Percentiles rank a stretch among this genome's conserved stretches.
Conservation (phyloP, 37 sponge, comb jelly and placozoan genomes). For the Spongia lamella region DNA sequence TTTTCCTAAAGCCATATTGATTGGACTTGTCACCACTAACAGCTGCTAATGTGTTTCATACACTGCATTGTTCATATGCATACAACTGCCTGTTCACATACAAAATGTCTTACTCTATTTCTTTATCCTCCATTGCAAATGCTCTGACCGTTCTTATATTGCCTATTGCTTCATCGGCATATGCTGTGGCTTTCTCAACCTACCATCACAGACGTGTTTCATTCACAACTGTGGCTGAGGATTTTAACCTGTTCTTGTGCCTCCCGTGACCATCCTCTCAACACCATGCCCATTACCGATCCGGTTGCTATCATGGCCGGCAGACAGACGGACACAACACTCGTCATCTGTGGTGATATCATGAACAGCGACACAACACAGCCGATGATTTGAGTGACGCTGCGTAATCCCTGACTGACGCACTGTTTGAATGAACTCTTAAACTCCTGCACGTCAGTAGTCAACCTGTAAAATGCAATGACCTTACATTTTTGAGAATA, state of each 20-base stretch:
- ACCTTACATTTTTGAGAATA: too few relatives aligned
- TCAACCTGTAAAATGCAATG: slow-evolving; percentile 65
- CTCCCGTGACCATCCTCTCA: slow-evolving; percentile 77
- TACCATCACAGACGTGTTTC: slow-evolving; percentile 5
- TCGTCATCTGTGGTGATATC: slow-evolving; percentile 87
- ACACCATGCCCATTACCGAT: slow-evolving; percentile 56
- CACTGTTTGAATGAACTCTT: slow-evolving; percentile 93
- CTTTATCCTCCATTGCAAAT: slow-evolving; percentile 89
- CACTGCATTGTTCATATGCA: not conserved
- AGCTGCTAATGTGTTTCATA: too few relatives aligned
- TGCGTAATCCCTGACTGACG: slow-evolving; percentile 74
- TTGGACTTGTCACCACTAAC: too few relatives aligned
- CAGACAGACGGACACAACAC: slow-evolving; percentile 54
- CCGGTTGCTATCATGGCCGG: slow-evolving; percentile 79
- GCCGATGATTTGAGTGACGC: slow-evolving; percentile 74
- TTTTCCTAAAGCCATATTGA: too few relatives aligned
- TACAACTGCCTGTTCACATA: not conserved
- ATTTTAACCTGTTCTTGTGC: slow-evolving; percentile 78
- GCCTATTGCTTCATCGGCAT: slow-evolving; percentile 88
- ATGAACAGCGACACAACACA: slow-evolving; percentile 79
- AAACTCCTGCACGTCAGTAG: slow-evolving; percentile 92
- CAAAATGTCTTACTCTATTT: slow-evolving; percentile 28
- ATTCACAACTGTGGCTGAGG: not conserved
- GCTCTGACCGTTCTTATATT: slow-evolving; percentile 91
- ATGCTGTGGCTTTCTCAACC: slow-evolving; percentile 80